Base-by-base conservation (phyloP, 92 coral and sea anemone genomes). In the Metridium senile region DNA sequence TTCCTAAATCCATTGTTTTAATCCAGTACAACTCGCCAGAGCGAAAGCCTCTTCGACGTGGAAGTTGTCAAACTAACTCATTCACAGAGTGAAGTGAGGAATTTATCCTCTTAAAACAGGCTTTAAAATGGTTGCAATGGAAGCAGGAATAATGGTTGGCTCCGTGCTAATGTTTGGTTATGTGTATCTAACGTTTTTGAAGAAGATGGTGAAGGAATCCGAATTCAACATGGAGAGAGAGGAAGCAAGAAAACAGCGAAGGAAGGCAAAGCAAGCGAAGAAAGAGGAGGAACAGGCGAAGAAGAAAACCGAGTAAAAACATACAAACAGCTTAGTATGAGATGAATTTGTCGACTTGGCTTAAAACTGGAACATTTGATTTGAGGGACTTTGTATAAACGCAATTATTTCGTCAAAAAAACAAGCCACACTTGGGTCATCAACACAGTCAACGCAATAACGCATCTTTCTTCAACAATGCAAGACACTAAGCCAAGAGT, bases 181-280 rank as follows among this genome's bases (percentile, higher is more conserved):
- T 33, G 89, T 92, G 0, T 92, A 92, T 64, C 80, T 86, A 28
- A 85, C 97, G 35, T 89, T 89, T 30, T 71, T 92, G 61, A 92
- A 86, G 89, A 87, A 78, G 35, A 92, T 92, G 97, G 89, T 92
- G 35, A 70, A 76, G 33, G 91, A 81, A 16, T 89, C 97, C 18
- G 84, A 85, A 27, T 80, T 72, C 52, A 92, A 78, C 78, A 80
- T 67, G 56, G 89, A 89, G 51, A 82, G 32, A 33, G 97, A 92
- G 25, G 65, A 84, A 21, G 83, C 86, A 11, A 59, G 66, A 70
- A 88, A 74, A 49, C 52, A 66, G 19, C 69, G 67, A 30, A 76
- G 79, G n/a, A 63, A 63, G 23, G n/a, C 56, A 23, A 68, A 11
- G 28, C 56, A 49, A 39, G 57, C 74, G 74, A 39, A 68, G 33